phyloP scores from a whole-genome alignment of 2,888 invertebrate genomes.

The Hypercompe scribonia region DNA sequence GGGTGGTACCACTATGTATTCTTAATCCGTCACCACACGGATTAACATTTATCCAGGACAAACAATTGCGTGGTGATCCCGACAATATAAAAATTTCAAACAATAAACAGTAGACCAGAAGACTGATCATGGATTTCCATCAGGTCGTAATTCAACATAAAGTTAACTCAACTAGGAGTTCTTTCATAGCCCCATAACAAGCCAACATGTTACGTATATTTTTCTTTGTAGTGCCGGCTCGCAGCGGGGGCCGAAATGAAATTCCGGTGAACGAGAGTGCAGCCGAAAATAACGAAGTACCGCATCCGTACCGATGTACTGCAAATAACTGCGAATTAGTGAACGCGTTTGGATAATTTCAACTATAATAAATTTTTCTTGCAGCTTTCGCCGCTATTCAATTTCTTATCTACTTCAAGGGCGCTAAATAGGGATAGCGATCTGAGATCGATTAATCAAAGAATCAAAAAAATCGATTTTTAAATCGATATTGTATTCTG shows the following conservation, averaged over 20 bases:
- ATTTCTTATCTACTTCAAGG: no score
- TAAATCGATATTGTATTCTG: no score
- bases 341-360: slow-evolving; percentile 16
- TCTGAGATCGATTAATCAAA: no score
- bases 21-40: no score
- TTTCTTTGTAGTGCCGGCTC: slow-evolving; percentile 28
- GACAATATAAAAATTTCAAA: no score
- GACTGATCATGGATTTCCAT: not conserved
- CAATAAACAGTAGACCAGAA: no score
- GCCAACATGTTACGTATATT: slow-evolving; percentile 6
- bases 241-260: slow-evolving; percentile 50
- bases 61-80: no score
- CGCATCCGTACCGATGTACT: slow-evolving; percentile 21
- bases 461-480: no score
- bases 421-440: no score
- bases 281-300: slow-evolving; percentile 49
- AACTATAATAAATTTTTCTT: slow-evolving; percentile 2
- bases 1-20: no score
- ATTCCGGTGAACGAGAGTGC: slow-evolving; percentile 46
- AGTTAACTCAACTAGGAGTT: not conserved
- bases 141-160: not conserved
- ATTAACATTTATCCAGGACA: no score
- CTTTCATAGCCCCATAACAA: slow-evolving; percentile 11
- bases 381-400: not conserved
- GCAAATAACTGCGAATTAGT: slow-evolving; percentile 22